Conservation (phyloP, 1,140 invertebrate genomes). For the Magallana angulata region DNA sequence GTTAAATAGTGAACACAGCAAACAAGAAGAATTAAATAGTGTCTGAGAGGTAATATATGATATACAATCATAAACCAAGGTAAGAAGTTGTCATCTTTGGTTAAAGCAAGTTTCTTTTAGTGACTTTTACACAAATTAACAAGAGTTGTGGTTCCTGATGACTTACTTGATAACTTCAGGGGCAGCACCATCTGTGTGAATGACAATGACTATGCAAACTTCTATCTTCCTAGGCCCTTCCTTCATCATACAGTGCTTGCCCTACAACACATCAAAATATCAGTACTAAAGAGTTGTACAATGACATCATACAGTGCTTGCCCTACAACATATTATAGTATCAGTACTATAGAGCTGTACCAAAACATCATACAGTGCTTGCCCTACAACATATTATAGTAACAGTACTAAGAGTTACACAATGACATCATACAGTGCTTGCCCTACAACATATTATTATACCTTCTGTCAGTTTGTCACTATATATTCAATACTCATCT, state of each 20-base stretch:
- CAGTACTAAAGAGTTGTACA: too few relatives aligned
- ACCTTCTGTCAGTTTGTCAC: too few relatives aligned
- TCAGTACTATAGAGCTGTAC: too few relatives aligned
- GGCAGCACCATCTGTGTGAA: not conserved
- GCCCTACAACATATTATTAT: not conserved
- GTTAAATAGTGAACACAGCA: too few relatives aligned
- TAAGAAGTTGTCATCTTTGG: too few relatives aligned
- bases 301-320: not conserved
- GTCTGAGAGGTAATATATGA: too few relatives aligned
- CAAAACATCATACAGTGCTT: not conserved
- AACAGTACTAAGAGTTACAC: too few relatives aligned
- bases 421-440: not conserved
- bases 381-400: not conserved
- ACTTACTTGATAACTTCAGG: conserved; percentile 1
- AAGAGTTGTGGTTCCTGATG: not conserved
- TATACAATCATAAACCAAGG: too few relatives aligned
- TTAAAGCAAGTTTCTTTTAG: too few relatives aligned
- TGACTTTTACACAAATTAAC: not conserved
- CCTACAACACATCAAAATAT: not conserved
- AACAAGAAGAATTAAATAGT: too few relatives aligned
- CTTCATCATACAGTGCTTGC: conserved; percentile 23
- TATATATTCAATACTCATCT: too few relatives aligned
- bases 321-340: not conserved
- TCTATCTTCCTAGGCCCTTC: not conserved
- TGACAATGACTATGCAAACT: not conserved